Conservation (phyloP, 2,113 vertebrate genomes). For the Brachypodius melanocephalos region DNA sequence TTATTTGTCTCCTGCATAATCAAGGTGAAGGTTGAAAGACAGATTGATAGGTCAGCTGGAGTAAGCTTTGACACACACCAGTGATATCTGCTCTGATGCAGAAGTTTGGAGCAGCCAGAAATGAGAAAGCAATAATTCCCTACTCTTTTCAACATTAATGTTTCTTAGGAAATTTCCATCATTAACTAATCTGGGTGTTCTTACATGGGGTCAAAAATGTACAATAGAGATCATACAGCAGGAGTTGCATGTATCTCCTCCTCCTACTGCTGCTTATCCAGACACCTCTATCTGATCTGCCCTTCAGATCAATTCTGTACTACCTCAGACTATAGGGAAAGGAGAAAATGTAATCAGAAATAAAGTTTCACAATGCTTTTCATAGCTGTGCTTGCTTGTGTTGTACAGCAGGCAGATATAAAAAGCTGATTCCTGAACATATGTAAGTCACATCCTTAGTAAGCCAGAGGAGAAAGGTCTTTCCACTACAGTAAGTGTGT, state of each 20-base stretch:
- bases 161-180: not conserved
- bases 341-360: conserved; percentile 28
- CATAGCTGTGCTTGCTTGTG: conserved; percentile 49
- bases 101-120: not conserved
- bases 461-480: conserved; percentile 57
- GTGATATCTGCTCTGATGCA: not conserved
- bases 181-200: conserved; percentile 1
- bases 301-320: conserved; percentile 55
- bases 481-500: conserved; percentile 60
- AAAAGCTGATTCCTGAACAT: conserved; percentile 46
- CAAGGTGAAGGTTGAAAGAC: not conserved
- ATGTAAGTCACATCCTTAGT: conserved; percentile 49
- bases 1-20: not conserved
- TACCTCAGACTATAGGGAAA: conserved; percentile 12
- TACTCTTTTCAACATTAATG: not conserved
- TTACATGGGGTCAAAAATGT: not conserved
- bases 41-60: not conserved
- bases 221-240: not conserved
- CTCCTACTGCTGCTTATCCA: not conserved
- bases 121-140: not conserved
- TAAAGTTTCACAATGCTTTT: conserved; percentile 55
- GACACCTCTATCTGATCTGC: conserved; percentile 35
- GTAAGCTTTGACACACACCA: not conserved
- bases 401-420: conserved; percentile 46
- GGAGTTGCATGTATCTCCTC: not conserved